phyloP scores from a whole-genome alignment of 2,888 invertebrate genomes.

The Neoascia interrupta region DNA sequence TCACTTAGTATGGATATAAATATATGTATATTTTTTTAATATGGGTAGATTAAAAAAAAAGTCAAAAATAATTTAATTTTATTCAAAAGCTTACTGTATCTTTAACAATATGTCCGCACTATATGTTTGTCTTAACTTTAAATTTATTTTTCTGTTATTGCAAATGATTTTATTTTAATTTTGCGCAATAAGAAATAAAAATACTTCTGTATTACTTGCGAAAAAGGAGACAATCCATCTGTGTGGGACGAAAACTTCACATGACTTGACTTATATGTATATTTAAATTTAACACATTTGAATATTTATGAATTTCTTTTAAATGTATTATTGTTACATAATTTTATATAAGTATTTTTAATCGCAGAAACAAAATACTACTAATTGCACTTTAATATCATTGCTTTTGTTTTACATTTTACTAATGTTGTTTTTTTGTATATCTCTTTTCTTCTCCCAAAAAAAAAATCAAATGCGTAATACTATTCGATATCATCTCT shows the following conservation, averaged over 20 bases:
- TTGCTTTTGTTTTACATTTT: slow-evolving; percentile 25
- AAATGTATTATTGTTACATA: slow-evolving; percentile 25
- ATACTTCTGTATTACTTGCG: too few relatives aligned
- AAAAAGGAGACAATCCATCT: too few relatives aligned
- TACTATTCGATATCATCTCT: slow-evolving; percentile 40
- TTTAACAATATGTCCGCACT: slow-evolving; percentile 26
- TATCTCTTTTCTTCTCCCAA: slow-evolving; percentile 42
- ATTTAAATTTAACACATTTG: too few relatives aligned
- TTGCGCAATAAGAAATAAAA: slow-evolving; percentile 40
- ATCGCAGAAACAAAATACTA: not conserved
- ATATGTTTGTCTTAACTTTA: slow-evolving; percentile 15
- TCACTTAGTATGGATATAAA: not conserved
- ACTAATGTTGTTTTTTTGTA: slow-evolving; percentile 54
- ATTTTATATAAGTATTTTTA: too few relatives aligned
- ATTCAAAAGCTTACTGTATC: slow-evolving; percentile 27
- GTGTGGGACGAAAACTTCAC: too few relatives aligned
- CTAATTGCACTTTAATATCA: slow-evolving; percentile 19
- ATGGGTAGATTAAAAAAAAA: too few relatives aligned
- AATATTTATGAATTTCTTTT: too few relatives aligned
- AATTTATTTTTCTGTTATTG: slow-evolving; percentile 18
- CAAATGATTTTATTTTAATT: slow-evolving; percentile 47
- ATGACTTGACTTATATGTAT: slow-evolving; percentile 1
- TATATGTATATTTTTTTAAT: not conserved
- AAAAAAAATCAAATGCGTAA: slow-evolving; percentile 24
- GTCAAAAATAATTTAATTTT: too few relatives aligned